Evolutionary conservation across 37 sponge, comb jelly and placozoan species (phyloP).

Genomic region (Haliclona indistincta): DNA sequence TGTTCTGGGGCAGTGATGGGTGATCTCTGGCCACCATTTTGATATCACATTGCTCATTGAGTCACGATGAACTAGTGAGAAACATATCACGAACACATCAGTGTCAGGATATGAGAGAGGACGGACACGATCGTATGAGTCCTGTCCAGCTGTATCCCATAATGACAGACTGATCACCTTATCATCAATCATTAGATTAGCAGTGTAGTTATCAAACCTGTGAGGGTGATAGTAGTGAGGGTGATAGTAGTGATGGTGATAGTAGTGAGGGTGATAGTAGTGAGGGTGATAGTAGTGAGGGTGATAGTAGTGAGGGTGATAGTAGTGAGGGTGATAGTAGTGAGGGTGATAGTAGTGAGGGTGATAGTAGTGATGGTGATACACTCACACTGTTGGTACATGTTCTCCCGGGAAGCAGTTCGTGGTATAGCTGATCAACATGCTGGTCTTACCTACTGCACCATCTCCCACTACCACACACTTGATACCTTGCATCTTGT

Average conservation of each 20-base stretch:
- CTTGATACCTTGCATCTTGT: slow-evolving; percentile 39
- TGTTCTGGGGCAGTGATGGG: no score
- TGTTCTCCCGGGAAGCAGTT: slow-evolving; percentile 57
- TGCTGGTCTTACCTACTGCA: slow-evolving; percentile 58
- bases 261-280: background rate
- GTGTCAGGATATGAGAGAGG: slow-evolving; percentile 43
- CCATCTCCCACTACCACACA: slow-evolving; percentile 71
- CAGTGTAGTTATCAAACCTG: slow-evolving; percentile 50
- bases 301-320: background rate
- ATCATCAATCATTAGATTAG: slow-evolving; percentile 26
- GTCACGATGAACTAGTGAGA: background rate
- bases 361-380: no score
- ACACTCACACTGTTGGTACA: slow-evolving; percentile 57
- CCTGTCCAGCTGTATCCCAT: slow-evolving; percentile 58
- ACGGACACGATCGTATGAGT: slow-evolving; percentile 29
- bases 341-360: background rate
- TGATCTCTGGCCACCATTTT: no score
- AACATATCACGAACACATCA: slow-evolving; percentile 32
- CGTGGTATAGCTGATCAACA: slow-evolving; percentile 54
- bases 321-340: background rate
- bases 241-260: background rate
- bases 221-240: background rate
- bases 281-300: background rate
- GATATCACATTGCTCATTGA: slow-evolving; percentile 10
- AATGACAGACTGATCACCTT: slow-evolving; percentile 15